phyloP scores from a whole-genome alignment of 2,113 vertebrate species.

The mouse (Mus musculus) region DNA sequence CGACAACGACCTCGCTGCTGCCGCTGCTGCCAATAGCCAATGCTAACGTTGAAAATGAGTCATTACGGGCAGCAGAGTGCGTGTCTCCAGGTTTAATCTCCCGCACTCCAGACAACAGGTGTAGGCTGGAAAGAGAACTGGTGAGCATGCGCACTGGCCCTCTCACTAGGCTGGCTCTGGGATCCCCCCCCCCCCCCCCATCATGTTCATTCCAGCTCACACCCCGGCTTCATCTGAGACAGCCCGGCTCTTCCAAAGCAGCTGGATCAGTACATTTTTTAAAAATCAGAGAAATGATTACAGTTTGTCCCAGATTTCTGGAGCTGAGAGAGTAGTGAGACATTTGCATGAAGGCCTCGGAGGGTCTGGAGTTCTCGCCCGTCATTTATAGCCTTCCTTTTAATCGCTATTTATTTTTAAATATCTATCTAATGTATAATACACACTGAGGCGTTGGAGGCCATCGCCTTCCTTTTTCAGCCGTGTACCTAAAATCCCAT shows the following conservation, averaged over 20 bases:
- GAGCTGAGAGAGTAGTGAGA: not conserved
- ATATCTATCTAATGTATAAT: conserved; percentile 68
- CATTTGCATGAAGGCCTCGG: conserved; percentile 71
- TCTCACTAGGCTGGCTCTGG: fast-evolving
- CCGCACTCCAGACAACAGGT: too few species aligned
- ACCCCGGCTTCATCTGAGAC: not conserved
- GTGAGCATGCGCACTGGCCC: fast-evolving
- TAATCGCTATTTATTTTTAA: conserved; percentile 73
- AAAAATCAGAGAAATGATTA: conserved; percentile 20
- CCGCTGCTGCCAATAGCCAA: too few species aligned
- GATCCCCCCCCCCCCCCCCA: not conserved
- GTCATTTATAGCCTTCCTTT: conserved; percentile 36
- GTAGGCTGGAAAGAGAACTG: not conserved
- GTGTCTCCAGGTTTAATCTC: not conserved
- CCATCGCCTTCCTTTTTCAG: conserved; percentile 28
- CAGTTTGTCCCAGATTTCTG: conserved; percentile 53
- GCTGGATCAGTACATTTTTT: not conserved
- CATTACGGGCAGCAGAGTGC: not conserved
- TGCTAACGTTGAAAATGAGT: too few species aligned
- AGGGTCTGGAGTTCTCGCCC: conserved; percentile 42
- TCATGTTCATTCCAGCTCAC: not conserved
- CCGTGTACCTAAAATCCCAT: conserved; percentile 71
- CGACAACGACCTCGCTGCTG: too few species aligned
- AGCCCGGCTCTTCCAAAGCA: not conserved
- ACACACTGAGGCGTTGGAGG: conserved; percentile 18